Conservation (phyloP, 2,797 vertebrate species). For the Novumbra hubbsi region DNA sequence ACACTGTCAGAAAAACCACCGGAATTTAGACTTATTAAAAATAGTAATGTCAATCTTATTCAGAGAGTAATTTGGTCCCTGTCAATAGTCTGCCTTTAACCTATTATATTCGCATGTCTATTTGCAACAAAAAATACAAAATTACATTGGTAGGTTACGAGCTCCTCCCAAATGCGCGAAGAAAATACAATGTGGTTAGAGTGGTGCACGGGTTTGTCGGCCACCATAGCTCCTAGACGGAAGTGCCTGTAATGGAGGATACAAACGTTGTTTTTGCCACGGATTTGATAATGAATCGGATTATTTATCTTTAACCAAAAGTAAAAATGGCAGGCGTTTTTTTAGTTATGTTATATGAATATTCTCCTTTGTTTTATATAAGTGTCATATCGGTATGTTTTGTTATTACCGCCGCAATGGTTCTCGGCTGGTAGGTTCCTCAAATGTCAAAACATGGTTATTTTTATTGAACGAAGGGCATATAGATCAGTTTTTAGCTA, state of each 20-base stretch:
- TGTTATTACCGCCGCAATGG: slow-evolving; percentile 86
- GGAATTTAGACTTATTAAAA: background rate
- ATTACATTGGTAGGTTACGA: slow-evolving; percentile 1
- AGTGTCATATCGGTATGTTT: slow-evolving; percentile 88
- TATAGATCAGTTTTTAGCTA: background rate
- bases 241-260: slow-evolving; percentile 32
- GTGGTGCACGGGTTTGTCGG: background rate
- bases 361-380: slow-evolving; percentile 91
- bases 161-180: slow-evolving; percentile 26
- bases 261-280: background rate
- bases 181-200: slow-evolving; percentile 1
- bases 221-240: slow-evolving; percentile 34
- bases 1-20: background rate
- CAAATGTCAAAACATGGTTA: slow-evolving; percentile 1
- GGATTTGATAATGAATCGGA: background rate
- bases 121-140: slow-evolving; percentile 9
- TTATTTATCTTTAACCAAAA: background rate
- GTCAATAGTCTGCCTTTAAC: background rate
- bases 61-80: background rate
- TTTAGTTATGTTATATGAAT: slow-evolving; percentile 87
- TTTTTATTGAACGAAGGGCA: background rate
- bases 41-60: background rate
- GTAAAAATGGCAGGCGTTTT: slow-evolving; percentile 82
- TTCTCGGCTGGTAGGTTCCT: slow-evolving; percentile 86
- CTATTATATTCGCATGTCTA: background rate